These are phyloP conservation scores for Trachelus stipa DNA, from an alignment of 2,888 invertebrate genomes.

Conservation along the genomic window DNA sequence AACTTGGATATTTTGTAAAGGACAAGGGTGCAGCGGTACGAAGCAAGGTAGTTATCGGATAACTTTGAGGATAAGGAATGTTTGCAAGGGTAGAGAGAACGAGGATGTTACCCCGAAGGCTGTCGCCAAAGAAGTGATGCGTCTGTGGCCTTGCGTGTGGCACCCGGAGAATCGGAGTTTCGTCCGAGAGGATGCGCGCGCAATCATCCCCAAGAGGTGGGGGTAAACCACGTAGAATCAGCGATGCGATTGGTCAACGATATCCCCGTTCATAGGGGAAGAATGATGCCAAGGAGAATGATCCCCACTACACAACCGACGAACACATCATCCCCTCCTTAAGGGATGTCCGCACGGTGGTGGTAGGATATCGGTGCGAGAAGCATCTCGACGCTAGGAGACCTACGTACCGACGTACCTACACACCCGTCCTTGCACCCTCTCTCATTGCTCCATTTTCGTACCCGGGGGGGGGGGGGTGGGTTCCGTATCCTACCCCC, in stretches of 20 bases:
- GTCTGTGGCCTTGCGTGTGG: conserved; percentile 58
- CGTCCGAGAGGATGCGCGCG: conserved; percentile 1
- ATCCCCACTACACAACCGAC: background rate
- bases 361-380: background rate
- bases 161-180: conserved; percentile 40
- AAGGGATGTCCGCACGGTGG: background rate
- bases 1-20: conserved; percentile 17
- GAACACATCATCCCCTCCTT: conserved; percentile 4
- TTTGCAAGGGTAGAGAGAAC: conserved; percentile 40
- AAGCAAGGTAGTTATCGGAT: background rate
- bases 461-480: background rate
- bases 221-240: background rate
- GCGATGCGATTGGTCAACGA: background rate
- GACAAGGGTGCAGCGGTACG: conserved; percentile 6
- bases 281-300: background rate
- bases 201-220: conserved; percentile 12
- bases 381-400: background rate
- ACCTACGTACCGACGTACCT: background rate
- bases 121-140: conserved; percentile 65
- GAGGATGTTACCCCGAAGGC: conserved; percentile 62
- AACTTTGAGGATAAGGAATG: background rate
- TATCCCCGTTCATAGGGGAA: background rate
- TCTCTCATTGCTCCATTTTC: background rate
- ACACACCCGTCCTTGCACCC: background rate
- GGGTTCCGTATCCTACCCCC: background rate